Percentiles rank a stretch among this genome's conserved stretches.
Evolutionary conservation across 2,888 invertebrate species (phyloP).

Genomic region (Blera fallax): DNA sequence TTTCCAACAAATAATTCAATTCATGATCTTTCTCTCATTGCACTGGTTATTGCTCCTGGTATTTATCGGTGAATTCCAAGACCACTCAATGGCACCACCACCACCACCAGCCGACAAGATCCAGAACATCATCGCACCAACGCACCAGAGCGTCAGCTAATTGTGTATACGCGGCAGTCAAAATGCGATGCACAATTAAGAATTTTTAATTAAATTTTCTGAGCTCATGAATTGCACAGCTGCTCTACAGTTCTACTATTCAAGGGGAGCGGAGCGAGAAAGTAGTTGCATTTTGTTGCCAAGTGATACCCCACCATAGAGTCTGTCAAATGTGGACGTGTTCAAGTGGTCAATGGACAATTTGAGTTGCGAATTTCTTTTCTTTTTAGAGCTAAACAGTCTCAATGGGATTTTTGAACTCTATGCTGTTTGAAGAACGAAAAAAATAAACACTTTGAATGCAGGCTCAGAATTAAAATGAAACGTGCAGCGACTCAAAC

Average conservation of each 20-base stretch:
- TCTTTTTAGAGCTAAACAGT: background rate
- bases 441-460: no score
- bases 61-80: slow-evolving; percentile 42
- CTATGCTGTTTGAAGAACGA: background rate
- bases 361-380: background rate
- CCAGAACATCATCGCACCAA: slow-evolving; percentile 22
- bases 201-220: slow-evolving; percentile 67
- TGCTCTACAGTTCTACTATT: background rate
- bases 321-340: background rate
- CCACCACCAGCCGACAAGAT: slow-evolving; percentile 35
- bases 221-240: slow-evolving; percentile 50
- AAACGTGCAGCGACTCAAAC: no score
- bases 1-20: slow-evolving; percentile 67
- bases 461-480: no score
- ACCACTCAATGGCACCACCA: slow-evolving; percentile 46
- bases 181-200: slow-evolving; percentile 67
- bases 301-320: background rate
- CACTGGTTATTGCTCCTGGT: slow-evolving; percentile 51
- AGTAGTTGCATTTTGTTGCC: background rate
- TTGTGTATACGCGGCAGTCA: slow-evolving; percentile 65
- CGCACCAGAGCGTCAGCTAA: slow-evolving; percentile 16
- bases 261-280: background rate
- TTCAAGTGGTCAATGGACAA: background rate
- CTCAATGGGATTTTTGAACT: background rate
- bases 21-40: slow-evolving; percentile 54